Conservation (phyloP, 2,113 vertebrate species). For the Proterorhinus semilunaris region DNA sequence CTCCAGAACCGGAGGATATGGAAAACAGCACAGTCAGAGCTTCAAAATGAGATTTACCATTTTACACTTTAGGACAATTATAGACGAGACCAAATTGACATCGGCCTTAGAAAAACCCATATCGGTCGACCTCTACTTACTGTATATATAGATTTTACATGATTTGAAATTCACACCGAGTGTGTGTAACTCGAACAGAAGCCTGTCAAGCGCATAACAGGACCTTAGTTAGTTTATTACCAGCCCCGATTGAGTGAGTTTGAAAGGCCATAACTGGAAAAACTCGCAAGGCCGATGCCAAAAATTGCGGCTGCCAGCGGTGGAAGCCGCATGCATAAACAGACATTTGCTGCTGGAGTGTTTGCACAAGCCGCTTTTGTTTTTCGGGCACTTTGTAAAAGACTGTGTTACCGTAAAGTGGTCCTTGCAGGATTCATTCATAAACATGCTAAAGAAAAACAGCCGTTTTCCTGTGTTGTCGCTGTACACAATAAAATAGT, state of each 20-base stretch:
- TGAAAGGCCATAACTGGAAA: slow-evolving; percentile 3
- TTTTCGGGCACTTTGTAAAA: not conserved
- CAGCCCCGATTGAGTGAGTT: not conserved
- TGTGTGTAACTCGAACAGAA: no score
- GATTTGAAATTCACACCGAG: no score
- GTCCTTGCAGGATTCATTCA: slow-evolving; percentile 3
- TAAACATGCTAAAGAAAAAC: slow-evolving; percentile 4
- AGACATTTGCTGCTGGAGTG: slow-evolving; percentile 23
- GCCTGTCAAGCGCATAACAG: not conserved
- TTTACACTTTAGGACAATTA: no score
- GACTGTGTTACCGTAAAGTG: slow-evolving; percentile 11
- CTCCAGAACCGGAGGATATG: no score
- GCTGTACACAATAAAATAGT: no score
- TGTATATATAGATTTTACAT: no score
- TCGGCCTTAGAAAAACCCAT: no score
- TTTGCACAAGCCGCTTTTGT: slow-evolving; percentile 18
- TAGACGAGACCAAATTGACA: no score
- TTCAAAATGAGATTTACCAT: no score
- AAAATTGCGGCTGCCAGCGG: slow-evolving; percentile 31
- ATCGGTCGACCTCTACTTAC: no score
- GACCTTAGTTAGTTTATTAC: slow-evolving; percentile 12
- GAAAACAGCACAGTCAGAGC: no score
- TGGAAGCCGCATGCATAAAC: slow-evolving; percentile 48
- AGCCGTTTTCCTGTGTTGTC: no score
- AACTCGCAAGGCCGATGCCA: not conserved